Evolutionary conservation across 2,888 invertebrate genomes (phyloP), one percentile per base, ranked within the genome.

Genomic region (Tipula vernalis): DNA sequence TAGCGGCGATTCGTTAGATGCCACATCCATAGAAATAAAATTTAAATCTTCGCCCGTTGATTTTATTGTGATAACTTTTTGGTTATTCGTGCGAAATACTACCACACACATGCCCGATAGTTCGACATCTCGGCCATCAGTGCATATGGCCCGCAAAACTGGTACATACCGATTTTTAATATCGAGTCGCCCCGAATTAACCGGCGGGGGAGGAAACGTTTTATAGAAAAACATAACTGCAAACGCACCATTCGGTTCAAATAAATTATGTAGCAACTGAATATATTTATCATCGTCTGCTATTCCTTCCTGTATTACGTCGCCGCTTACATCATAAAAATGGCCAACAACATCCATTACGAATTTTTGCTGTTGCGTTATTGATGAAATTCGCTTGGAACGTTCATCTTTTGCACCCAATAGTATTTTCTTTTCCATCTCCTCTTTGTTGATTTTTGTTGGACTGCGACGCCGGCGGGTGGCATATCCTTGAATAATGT

Each of bases 181-280:
- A 44, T 88, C 88, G 87, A 89, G 90, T 1, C 91, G 89, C 0
- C 91, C 91, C 0, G 91, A 90, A 12, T 89, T 88, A 0, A 94
- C 91, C 88, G 94, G 93, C 86, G 95, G 94, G 0, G 94, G 94
- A 57, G 93, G 93, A 89, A 95, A 93, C 36, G 93, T 90, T 88
- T 95, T 95, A 91, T 95, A 94, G 90, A 94, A 94, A 87, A 96
- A 92, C 87, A 95, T 92, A 86, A 95, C 90, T 85, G 94, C 94
- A 88, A 92, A 92, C 87, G 92, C 92, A 0, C 95, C 95, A 36
- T 94, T 94, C 87, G 94, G 93, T 5, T 91, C 92, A 28, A 95
- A 93, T 71, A 95, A 92, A 88, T 93, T 94, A 86, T 94, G 93
- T 87, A 96, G 90, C 28, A 94, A 89, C 10, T 94, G 93, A 1